These are phyloP conservation scores for Python bivittatus DNA, from an alignment of 2,113 vertebrate species.

Conservation along the genomic window DNA sequence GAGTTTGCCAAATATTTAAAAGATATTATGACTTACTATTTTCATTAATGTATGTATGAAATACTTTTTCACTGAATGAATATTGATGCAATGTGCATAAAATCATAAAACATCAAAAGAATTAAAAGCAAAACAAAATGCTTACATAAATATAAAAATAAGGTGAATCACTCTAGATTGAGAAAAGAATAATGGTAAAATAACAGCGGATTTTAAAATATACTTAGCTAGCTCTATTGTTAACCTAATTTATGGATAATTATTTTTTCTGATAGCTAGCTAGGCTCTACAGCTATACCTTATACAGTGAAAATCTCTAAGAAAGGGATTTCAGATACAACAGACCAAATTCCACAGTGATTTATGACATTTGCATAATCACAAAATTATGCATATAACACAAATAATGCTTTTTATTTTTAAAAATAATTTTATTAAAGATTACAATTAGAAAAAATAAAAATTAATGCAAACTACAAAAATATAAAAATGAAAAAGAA, in stretches of 20 bases:
- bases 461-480: too few relatives aligned
- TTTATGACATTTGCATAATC: neutral
- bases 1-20: neutral
- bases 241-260: neutral
- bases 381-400: neutral
- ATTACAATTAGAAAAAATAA: too few relatives aligned
- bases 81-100: neutral
- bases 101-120: neutral
- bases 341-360: neutral
- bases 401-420: too few relatives aligned
- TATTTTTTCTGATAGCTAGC: neutral
- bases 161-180: neutral
- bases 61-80: neutral
- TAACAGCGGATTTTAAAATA: neutral
- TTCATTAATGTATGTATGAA: neutral
- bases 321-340: neutral
- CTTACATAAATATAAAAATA: neutral
- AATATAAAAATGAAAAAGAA: too few relatives aligned
- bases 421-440: too few relatives aligned
- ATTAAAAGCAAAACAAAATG: neutral
- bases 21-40: neutral
- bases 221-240: neutral
- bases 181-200: neutral
- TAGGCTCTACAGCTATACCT: neutral
- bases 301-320: neutral